Evolutionary conservation across 2,888 invertebrate genomes (phyloP), one percentile per base, ranked within the genome.

Genomic region (Alviniconcha strummeri): DNA sequence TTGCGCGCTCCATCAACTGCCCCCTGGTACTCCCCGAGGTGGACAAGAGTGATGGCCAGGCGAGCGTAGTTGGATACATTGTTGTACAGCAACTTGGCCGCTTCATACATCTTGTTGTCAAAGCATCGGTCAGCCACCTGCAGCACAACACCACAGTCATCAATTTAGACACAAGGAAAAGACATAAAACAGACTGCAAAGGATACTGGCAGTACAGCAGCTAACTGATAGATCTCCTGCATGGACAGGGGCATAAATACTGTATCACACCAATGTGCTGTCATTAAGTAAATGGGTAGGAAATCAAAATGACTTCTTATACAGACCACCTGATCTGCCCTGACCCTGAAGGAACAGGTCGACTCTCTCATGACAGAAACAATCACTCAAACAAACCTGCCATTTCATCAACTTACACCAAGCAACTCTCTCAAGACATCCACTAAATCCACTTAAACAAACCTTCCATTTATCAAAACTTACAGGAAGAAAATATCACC

Each of bases 21-120:
- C 56, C 98, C 97, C 94, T 98, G 98, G 95, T 98, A 99, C 94
- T 99, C 99, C 93, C 98, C 98, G 84, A 99, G 95, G 93, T 99
- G 97, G 8, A 99, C 99, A 90, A 99, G 95, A 3, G 99, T 99
- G 91, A 99, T 99, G 36, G 99, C 99, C 89, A 99, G 95, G 6
- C 99, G 95, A 1, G 99, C 99, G 94, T 99, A 99, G 95, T 99
- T 99, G 90, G 99, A 99, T 74, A 99, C 99, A 92, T 99, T 99
- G 94, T 99, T 99, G 95, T 99, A 99, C 7, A 99, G 95, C 85
- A 99, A 95, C 92, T 99, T 99, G 11, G 99, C 99, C 0, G 99
- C 98, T 90, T 99, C 99, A 94, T 97, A 99, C 98, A 99, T 99
- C 92, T 97, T 97, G 94, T 98, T 98, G 88, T 98, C 98, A 94